Evolutionary conservation across 2,113 vertebrate species (phyloP).

Genomic region (Phrynocephalus versicolor): DNA sequence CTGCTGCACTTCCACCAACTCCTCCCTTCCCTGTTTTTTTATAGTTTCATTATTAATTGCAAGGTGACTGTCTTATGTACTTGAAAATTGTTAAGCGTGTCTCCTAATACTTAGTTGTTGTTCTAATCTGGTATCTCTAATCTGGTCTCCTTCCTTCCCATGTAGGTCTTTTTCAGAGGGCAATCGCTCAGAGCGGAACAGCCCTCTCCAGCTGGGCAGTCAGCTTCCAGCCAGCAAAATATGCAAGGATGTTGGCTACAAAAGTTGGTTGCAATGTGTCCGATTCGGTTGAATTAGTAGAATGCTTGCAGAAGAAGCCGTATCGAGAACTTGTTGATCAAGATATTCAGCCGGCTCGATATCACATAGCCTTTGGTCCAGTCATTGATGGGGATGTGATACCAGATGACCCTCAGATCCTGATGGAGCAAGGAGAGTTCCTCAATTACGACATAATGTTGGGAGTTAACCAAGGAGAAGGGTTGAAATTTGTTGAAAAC

Average conservation of each 20-base stretch:
- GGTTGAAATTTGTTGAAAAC: constrained; percentile 96
- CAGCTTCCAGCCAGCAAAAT: constrained; percentile 97
- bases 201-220: constrained; percentile 98
- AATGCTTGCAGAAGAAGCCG: constrained; percentile 95
- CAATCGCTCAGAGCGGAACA: constrained; percentile 97
- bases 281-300: constrained; percentile 93
- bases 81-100: constrained; percentile 51
- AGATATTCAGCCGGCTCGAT: constrained; percentile 96
- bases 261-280: constrained; percentile 97
- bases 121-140: constrained; percentile 62
- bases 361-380: constrained; percentile 98
- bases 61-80: constrained; percentile 23
- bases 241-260: constrained; percentile 92
- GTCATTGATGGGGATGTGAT: constrained; percentile 99
- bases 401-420: constrained; percentile 96
- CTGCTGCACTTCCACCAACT: constrained; percentile 14
- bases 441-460: constrained; percentile 99
- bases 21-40: rapidly evolving
- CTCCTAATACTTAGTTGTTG: constrained; percentile 53
- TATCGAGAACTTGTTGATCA: constrained; percentile 98
- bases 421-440: constrained; percentile 99
- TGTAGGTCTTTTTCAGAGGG: constrained; percentile 96
- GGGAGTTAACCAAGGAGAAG: constrained; percentile 97
- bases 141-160: constrained; percentile 49
- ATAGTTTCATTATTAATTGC: constrained; percentile 19